phyloP scores from a whole-genome alignment of 1,140 invertebrate species.

The Leptestheria dahalacensis region DNA sequence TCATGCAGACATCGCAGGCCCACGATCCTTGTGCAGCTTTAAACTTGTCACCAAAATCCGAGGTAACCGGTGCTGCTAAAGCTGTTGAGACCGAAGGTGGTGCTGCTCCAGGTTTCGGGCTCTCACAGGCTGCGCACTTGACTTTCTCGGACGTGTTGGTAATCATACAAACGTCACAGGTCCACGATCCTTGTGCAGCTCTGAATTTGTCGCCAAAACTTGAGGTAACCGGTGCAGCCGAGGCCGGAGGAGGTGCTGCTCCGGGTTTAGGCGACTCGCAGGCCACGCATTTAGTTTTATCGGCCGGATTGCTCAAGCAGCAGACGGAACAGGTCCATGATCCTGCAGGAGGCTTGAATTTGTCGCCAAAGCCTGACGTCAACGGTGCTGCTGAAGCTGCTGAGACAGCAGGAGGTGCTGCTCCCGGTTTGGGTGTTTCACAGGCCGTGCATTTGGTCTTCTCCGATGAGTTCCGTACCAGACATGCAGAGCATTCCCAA shows the following conservation, averaged over 20 bases:
- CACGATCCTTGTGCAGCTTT: conserved; percentile 37
- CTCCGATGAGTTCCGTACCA: conserved; percentile 42
- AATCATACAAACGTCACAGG: conserved; percentile 46
- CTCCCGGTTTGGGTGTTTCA: conserved; percentile 27
- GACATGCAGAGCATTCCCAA: conserved; percentile 20
- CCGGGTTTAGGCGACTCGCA: conserved; percentile 35
- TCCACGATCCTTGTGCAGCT: conserved; percentile 38
- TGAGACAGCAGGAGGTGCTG: neutral
- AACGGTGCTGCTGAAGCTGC: conserved; percentile 1
- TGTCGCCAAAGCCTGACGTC: conserved; percentile 30
- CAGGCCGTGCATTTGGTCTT: conserved; percentile 45
- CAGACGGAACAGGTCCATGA: conserved; percentile 45
- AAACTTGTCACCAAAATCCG: conserved; percentile 35
- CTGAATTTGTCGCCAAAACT: conserved; percentile 40
- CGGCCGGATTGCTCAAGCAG: conserved; percentile 39
- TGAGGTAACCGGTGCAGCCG: neutral
- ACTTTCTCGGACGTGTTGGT: conserved; percentile 37
- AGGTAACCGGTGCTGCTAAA: neutral
- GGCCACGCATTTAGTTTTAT: conserved; percentile 36
- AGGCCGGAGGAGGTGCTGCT: conserved; percentile 15
- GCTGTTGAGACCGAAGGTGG: conserved; percentile 22
- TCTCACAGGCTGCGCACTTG: conserved; percentile 47
- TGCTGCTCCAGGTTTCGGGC: conserved; percentile 37
- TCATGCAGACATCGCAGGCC: conserved; percentile 48
- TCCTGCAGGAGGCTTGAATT: conserved; percentile 32